These are phyloP conservation scores for Crepidodera aurea DNA, from an alignment of 2,888 invertebrate genomes.

Conservation along the genomic window DNA sequence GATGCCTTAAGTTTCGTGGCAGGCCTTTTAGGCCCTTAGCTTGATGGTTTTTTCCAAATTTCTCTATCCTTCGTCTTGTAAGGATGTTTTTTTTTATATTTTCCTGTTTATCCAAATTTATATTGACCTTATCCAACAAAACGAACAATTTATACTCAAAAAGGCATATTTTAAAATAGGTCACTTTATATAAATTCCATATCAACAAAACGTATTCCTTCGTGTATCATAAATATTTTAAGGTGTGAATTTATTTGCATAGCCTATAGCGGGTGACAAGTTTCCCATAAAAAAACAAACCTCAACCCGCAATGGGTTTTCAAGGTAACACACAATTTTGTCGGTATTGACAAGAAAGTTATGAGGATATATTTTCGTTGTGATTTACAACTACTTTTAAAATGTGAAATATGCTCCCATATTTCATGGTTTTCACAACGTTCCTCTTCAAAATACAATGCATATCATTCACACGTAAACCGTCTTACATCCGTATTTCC, in stretches of 20 bases:
- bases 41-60: neutral
- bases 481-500: conserved; percentile 35
- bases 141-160: no score
- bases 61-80: neutral
- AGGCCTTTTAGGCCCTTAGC: no score
- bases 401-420: conserved; percentile 33
- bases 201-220: no score
- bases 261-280: neutral
- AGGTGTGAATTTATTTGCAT: neutral
- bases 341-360: conserved; percentile 21
- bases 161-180: no score
- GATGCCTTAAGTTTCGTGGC: no score
- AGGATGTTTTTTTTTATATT: no score
- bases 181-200: no score
- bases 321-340: conserved; percentile 4
- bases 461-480: conserved; percentile 37
- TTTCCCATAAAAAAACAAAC: neutral
- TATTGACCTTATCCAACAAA: no score
- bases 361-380: conserved; percentile 1
- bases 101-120: no score
- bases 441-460: conserved; percentile 34
- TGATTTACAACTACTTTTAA: conserved; percentile 22
- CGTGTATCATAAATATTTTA: no score
- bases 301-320: neutral
- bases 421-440: conserved; percentile 28